These are phyloP conservation scores for Drosophila neoperkinsi DNA, from an alignment of 2,888 invertebrate species.

Conservation along the genomic window DNA sequence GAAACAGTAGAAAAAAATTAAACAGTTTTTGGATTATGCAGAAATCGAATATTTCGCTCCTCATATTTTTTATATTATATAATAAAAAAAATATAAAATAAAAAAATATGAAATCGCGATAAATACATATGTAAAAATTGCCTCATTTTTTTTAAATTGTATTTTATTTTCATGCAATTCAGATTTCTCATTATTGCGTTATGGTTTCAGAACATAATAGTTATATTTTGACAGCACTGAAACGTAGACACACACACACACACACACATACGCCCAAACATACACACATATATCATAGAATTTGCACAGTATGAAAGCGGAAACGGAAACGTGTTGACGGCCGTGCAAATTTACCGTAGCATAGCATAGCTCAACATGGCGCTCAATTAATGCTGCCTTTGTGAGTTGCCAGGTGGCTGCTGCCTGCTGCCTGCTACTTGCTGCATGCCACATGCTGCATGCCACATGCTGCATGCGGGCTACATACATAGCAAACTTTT, in stretches of 20 bases:
- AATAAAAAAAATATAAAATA: not conserved
- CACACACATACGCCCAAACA: conserved; percentile 11
- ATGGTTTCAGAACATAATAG: not conserved
- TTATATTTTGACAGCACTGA: conserved; percentile 2
- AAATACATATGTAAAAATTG: not conserved
- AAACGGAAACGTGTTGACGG: conserved; percentile 64
- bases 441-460: conserved; percentile 21
- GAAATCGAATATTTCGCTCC: not conserved
- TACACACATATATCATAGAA: not conserved
- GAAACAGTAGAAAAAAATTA: not conserved
- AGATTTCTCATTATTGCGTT: not conserved
- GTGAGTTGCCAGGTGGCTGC: not conserved
- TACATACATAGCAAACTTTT: conserved; percentile 12
- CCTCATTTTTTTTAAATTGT: not conserved
- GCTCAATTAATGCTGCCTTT: conserved; percentile 20
- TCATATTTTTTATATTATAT: not conserved
- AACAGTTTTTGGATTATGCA: not conserved
- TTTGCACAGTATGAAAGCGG: conserved; percentile 54
- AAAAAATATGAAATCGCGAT: not conserved
- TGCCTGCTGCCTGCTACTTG: conserved; percentile 15
- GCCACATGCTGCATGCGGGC: conserved; percentile 23
- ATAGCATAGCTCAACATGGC: conserved; percentile 33
- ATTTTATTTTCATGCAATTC: not conserved
- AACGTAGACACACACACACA: conserved; percentile 16
- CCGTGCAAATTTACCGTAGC: conserved; percentile 50